phyloP scores from a whole-genome alignment of 2,797 vertebrate genomes.

The Basileuterus tristriatus region DNA sequence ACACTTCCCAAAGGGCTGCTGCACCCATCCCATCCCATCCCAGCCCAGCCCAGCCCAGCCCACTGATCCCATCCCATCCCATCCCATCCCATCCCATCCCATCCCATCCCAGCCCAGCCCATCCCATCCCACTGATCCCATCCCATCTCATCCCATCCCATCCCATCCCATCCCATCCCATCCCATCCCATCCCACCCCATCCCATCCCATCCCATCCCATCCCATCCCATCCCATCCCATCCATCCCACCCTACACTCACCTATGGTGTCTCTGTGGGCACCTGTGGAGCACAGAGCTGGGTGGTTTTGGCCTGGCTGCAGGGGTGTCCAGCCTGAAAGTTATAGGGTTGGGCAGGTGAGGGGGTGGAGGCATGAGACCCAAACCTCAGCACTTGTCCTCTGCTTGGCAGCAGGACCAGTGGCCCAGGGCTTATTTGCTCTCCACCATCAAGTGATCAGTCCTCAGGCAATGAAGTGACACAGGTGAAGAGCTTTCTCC shows the following conservation, averaged over 20 bases:
- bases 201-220: too few relatives aligned
- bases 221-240: too few relatives aligned
- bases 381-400: background rate
- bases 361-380: constrained; percentile 42
- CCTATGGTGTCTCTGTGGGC: background rate
- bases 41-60: too few relatives aligned
- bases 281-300: background rate
- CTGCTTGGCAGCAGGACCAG: background rate
- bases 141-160: too few relatives aligned
- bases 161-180: too few relatives aligned
- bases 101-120: too few relatives aligned
- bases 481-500: constrained; percentile 25
- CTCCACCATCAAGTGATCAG: background rate
- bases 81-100: too few relatives aligned
- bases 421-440: constrained; percentile 12
- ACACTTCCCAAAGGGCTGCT: background rate
- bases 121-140: too few relatives aligned
- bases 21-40: too few relatives aligned
- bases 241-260: background rate
- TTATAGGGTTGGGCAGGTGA: constrained; percentile 31
- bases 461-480: background rate
- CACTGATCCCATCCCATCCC: too few relatives aligned
- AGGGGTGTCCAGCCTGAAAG: background rate
- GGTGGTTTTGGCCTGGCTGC: background rate
- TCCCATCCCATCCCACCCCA: too few relatives aligned